Evolutionary conservation across 2,113 vertebrate species (phyloP).

Genomic region (Edolisoma coerulescens): DNA sequence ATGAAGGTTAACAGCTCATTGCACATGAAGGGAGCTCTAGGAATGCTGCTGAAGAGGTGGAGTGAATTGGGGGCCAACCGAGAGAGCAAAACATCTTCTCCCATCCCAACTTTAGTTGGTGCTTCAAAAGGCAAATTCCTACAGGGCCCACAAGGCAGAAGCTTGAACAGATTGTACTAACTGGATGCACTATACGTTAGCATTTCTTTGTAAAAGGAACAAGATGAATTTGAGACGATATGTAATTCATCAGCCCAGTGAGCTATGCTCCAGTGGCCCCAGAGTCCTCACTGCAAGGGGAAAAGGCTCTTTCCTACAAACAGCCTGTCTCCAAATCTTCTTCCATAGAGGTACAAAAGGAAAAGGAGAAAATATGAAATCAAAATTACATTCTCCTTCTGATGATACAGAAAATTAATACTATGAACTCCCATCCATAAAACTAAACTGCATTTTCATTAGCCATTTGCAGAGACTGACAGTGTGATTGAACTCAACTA

Average conservation of each 20-base stretch:
- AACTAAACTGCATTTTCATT: neutral
- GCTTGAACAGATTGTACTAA: conserved; percentile 53
- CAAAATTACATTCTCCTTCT: neutral
- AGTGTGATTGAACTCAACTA: neutral
- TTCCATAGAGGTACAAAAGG: neutral
- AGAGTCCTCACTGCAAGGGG: neutral
- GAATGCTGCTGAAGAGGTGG: conserved; percentile 35
- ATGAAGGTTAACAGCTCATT: conserved; percentile 24
- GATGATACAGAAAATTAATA: neutral
- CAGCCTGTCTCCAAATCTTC: neutral
- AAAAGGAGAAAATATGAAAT: neutral
- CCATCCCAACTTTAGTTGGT: neutral
- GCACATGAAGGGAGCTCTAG: conserved; percentile 50
- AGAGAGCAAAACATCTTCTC: conserved; percentile 6
- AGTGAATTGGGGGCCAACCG: neutral
- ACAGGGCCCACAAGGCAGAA: conserved; percentile 56
- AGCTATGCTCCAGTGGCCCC: neutral
- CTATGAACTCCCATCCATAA: neutral
- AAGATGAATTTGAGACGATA: conserved; percentile 53
- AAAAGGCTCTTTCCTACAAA: neutral
- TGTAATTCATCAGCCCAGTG: neutral
- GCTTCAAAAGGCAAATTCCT: conserved; percentile 3
- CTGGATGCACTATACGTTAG: neutral
- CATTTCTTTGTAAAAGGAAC: conserved; percentile 61
- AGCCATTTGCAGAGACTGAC: neutral